A percentile compares a stretch with the other conserved stretches of the same genome.
Conservation (phyloP, 37 sponge, comb jelly and placozoan species). For the Amphimedon queenslandica region DNA sequence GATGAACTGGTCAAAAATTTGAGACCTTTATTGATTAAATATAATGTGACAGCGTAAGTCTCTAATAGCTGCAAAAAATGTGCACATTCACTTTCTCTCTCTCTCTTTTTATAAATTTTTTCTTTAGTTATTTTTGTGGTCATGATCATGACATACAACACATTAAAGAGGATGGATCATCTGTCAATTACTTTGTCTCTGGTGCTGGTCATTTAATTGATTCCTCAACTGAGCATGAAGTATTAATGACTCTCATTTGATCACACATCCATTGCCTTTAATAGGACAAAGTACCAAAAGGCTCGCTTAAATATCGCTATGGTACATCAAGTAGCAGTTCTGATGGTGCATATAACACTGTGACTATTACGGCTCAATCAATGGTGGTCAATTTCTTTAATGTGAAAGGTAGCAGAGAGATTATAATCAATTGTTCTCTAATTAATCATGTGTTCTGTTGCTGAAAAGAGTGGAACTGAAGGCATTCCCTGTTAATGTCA, state of each 20-base stretch:
- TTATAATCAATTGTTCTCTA: not conserved
- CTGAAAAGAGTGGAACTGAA: not conserved
- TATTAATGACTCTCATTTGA: not conserved
- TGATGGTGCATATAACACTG: conserved; percentile 59
- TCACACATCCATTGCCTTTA: not conserved
- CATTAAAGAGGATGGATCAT: conserved; percentile 36
- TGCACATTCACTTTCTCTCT: too few relatives aligned
- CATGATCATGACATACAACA: conserved; percentile 89
- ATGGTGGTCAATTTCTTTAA: conserved; percentile 56
- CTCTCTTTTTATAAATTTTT: not conserved
- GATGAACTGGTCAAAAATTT: conserved; percentile 22
- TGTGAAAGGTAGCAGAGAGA: conserved; percentile 35
- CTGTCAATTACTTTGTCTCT: conserved; percentile 73
- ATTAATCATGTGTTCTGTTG: not conserved
- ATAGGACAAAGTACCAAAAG: conserved; percentile 55
- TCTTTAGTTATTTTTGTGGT: conserved; percentile 68
- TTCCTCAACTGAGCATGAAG: conserved; percentile 54
- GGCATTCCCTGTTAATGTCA: not conserved
- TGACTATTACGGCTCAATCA: conserved; percentile 18
- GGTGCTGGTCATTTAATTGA: conserved; percentile 86
- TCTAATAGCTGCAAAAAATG: too few relatives aligned
- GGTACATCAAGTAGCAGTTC: not conserved
- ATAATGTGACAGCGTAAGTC: conserved; percentile 33
- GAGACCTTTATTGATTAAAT: conserved; percentile 34
- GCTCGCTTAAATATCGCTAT: conserved; percentile 67